These are phyloP conservation scores for Microtus richardsoni DNA, from an alignment of 2,113 vertebrate genomes.

Conservation along the genomic window DNA sequence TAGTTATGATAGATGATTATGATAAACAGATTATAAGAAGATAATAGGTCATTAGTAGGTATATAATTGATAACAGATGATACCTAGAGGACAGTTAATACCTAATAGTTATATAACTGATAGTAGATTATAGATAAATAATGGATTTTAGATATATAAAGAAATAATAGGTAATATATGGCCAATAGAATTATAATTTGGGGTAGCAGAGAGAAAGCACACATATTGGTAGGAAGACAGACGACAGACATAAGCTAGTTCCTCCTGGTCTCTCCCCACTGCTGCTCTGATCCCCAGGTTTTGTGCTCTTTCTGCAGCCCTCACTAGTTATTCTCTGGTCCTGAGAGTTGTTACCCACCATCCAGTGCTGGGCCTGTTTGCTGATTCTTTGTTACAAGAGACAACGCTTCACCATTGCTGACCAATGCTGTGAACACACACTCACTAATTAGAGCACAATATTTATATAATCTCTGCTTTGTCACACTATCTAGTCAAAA, in stretches of 20 bases:
- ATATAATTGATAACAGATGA: neutral
- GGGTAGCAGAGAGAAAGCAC: neutral
- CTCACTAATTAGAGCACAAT: neutral
- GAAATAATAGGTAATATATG: neutral
- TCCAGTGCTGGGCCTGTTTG: neutral
- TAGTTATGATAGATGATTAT: neutral
- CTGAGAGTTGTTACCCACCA: neutral
- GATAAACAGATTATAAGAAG: neutral
- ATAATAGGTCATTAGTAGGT: neutral
- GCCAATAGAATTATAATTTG: neutral
- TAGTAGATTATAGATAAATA: neutral
- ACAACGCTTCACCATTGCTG: neutral
- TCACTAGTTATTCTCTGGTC: neutral
- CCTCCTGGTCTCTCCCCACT: neutral
- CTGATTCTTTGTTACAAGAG: neutral
- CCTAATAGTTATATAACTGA: neutral
- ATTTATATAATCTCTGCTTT: neutral
- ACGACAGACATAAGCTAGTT: neutral
- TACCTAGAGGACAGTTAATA: neutral
- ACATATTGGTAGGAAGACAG: neutral
- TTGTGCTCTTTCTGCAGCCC: fast-evolving
- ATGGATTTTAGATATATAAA: neutral
- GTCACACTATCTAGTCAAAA: neutral
- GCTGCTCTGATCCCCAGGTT: too few species aligned
- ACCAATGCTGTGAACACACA: neutral